Percentiles rank a stretch among this genome's conserved stretches.
Conservation (phyloP, 1,140 invertebrate species). For the Drosophila prosaltans region DNA sequence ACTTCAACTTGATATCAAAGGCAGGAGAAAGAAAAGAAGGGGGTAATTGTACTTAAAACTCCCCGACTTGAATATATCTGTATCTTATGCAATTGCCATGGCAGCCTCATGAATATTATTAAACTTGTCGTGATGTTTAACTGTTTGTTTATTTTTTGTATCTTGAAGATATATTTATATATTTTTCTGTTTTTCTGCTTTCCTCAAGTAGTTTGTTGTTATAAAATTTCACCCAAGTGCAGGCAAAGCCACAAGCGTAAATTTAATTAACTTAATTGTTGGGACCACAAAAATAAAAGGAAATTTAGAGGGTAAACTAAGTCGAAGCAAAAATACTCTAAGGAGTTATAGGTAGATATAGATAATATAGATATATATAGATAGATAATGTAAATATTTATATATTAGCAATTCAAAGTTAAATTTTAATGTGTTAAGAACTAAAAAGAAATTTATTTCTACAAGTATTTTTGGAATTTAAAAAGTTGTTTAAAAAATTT, state of each 20-base stretch:
- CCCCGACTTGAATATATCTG: not conserved
- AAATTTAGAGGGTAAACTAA: not conserved
- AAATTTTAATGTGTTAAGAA: no score
- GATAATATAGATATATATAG: no score
- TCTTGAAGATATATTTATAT: not conserved
- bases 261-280: constrained; percentile 12
- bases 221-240: constrained; percentile 1
- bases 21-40: not conserved
- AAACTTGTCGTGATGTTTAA: constrained; percentile 2
- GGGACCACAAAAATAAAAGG: not conserved
- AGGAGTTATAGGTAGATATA: no score
- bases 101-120: not conserved
- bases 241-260: not conserved
- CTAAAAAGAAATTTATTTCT: no score
- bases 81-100: constrained; percentile 6
- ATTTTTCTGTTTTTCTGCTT: not conserved
- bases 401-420: no score
- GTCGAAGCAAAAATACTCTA: not conserved
- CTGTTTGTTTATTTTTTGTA: constrained; percentile 8
- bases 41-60: not conserved
- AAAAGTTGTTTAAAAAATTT: no score
- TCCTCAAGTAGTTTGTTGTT: constrained; percentile 10
- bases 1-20: constrained; percentile 8
- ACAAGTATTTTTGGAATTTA: no score
- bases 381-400: no score